Evolutionary conservation across 2,113 vertebrate species (phyloP).

Genomic region (Blennius ocellaris): DNA sequence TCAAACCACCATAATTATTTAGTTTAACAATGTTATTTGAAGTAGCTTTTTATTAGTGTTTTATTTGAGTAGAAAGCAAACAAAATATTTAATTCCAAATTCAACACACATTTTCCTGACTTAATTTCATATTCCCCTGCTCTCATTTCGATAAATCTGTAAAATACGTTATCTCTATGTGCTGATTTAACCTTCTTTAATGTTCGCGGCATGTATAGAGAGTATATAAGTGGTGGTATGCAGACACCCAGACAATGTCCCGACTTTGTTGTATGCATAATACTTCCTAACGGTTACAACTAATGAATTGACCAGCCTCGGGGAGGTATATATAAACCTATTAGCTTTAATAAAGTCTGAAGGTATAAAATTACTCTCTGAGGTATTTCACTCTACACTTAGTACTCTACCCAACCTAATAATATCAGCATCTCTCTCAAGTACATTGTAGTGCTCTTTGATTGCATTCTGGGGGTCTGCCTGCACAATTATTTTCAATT

Average conservation of each 20-base stretch:
- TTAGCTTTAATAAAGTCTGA: conserved; percentile 79
- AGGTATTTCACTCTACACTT: conserved; percentile 77
- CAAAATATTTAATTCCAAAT: neutral
- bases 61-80: neutral
- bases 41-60: neutral
- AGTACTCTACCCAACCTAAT: conserved; percentile 70
- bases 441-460: conserved; percentile 59
- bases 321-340: conserved; percentile 79
- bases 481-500: conserved; percentile 76
- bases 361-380: conserved; percentile 75
- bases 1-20: too few species aligned
- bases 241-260: conserved; percentile 18
- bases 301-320: conserved; percentile 78
- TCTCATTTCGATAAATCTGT: neutral
- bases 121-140: neutral
- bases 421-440: conserved; percentile 55
- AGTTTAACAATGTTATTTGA: neutral
- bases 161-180: neutral
- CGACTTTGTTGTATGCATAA: conserved; percentile 73
- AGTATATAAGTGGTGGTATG: neutral
- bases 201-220: conserved; percentile 2
- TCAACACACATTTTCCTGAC: neutral
- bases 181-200: neutral
- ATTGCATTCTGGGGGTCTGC: conserved; percentile 65
- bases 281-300: conserved; percentile 71